Evolutionary conservation across 35 echinoderm and acorn worm genomes (phyloP).

Genomic region (Lytechinus pictus): DNA sequence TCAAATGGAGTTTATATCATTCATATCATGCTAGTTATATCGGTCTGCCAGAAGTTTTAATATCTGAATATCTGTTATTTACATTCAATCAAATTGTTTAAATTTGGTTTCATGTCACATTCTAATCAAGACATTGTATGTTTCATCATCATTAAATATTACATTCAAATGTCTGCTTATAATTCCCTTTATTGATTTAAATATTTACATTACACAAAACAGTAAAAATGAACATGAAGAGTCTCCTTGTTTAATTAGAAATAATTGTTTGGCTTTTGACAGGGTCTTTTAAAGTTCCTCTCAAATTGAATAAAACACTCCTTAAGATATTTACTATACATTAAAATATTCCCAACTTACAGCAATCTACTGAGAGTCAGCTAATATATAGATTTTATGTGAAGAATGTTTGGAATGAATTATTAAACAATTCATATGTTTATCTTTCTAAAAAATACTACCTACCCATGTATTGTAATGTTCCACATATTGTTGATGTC

Average conservation of each 20-base stretch:
- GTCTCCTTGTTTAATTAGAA: no score
- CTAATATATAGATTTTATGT: no score
- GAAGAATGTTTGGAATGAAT: no score
- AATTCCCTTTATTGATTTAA: neutral
- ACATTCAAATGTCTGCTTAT: neutral
- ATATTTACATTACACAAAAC: neutral
- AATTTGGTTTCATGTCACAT: neutral
- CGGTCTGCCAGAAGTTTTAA: no score
- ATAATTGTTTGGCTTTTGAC: no score
- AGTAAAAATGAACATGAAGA: no score
- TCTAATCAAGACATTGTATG: neutral
- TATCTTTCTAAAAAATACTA: neutral
- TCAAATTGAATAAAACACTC: no score
- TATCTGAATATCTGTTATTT: no score
- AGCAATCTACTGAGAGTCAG: neutral
- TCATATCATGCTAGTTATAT: neutral
- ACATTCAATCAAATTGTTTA: no score
- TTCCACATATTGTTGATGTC: slow-evolving; percentile 93
- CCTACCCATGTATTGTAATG: slow-evolving; percentile 96
- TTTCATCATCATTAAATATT: neutral
- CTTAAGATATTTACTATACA: no score
- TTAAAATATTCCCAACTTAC: neutral
- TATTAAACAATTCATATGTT: no score
- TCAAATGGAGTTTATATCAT: neutral
- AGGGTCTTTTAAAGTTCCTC: no score